These are phyloP conservation scores for Picus viridis DNA, from an alignment of 2,797 vertebrate genomes.

Conservation along the genomic window DNA sequence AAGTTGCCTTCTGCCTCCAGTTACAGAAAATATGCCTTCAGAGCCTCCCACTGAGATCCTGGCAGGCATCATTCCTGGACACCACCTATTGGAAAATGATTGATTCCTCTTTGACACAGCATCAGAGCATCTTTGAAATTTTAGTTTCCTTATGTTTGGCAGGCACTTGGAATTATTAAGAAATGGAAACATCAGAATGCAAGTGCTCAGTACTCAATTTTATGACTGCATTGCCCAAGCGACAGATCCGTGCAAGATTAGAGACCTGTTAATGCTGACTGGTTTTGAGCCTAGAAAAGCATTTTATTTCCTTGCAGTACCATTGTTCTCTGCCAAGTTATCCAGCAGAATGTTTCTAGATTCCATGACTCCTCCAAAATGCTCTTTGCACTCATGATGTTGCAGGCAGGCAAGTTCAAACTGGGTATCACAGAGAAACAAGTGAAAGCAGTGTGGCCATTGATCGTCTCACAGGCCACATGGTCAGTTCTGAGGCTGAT, in stretches of 20 bases:
- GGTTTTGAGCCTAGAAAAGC: conserved; percentile 12
- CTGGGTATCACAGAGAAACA: background rate
- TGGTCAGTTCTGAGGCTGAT: background rate
- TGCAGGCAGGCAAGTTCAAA: background rate
- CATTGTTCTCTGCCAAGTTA: background rate
- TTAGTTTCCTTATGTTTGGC: conserved; percentile 32
- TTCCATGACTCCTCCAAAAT: background rate
- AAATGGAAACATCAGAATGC: conserved; percentile 20
- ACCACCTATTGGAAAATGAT: conserved; percentile 9
- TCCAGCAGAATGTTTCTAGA: background rate
- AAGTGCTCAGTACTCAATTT: background rate
- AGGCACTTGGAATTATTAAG: conserved; percentile 2
- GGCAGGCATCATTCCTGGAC: background rate
- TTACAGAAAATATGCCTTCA: background rate
- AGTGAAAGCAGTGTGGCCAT: background rate
- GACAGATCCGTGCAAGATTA: background rate
- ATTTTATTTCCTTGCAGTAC: background rate
- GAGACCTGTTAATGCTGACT: background rate
- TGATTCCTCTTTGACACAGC: conserved; percentile 3
- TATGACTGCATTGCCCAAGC: background rate
- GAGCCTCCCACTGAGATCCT: conserved; percentile 2
- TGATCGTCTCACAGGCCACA: background rate
- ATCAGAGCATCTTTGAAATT: conserved; percentile 14
- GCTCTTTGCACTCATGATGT: background rate
- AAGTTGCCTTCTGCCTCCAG: background rate